phyloP scores from a whole-genome alignment of 2,888 invertebrate species.

The Ferrisia virgata region DNA sequence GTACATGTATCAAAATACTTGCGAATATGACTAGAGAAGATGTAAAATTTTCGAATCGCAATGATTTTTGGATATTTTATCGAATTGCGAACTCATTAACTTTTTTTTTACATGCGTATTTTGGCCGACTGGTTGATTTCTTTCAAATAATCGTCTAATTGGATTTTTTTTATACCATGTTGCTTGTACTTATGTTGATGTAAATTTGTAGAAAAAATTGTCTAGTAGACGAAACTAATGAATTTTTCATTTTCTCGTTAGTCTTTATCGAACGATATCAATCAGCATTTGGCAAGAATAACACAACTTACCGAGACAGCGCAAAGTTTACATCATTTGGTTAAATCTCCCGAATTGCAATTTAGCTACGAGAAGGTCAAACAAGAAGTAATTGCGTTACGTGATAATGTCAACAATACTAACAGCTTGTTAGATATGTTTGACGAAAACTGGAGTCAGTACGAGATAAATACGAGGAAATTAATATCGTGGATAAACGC shows the following conservation, averaged over 20 bases:
- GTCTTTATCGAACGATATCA: slow-evolving; percentile 73
- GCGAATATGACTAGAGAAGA: too few species aligned
- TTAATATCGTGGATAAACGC: slow-evolving; percentile 12
- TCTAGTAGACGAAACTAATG: background rate
- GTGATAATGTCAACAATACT: slow-evolving; percentile 72
- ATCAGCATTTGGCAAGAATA: slow-evolving; percentile 75
- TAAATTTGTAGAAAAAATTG: background rate
- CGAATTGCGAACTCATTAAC: background rate
- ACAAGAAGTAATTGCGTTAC: slow-evolving; percentile 68
- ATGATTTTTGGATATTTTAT: background rate
- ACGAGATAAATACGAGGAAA: slow-evolving; percentile 10
- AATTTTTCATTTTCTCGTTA: slow-evolving; percentile 52
- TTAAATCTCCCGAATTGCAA: slow-evolving; percentile 71
- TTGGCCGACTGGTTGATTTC: background rate
- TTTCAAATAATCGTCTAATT: background rate
- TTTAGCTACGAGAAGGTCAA: slow-evolving; percentile 70
- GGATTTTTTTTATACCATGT: background rate
- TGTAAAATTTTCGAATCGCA: background rate
- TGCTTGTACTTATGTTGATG: too few species aligned
- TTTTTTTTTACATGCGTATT: background rate
- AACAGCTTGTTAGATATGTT: slow-evolving; percentile 70
- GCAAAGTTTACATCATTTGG: slow-evolving; percentile 69
- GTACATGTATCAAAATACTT: background rate
- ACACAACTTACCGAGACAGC: slow-evolving; percentile 65
- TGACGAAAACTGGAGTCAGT: slow-evolving; percentile 70